A percentile compares a stretch with the other conserved stretches of the same genome.
Evolutionary conservation across 2,797 vertebrate species (phyloP).

Genomic region (Cryptoprocta ferox): DNA sequence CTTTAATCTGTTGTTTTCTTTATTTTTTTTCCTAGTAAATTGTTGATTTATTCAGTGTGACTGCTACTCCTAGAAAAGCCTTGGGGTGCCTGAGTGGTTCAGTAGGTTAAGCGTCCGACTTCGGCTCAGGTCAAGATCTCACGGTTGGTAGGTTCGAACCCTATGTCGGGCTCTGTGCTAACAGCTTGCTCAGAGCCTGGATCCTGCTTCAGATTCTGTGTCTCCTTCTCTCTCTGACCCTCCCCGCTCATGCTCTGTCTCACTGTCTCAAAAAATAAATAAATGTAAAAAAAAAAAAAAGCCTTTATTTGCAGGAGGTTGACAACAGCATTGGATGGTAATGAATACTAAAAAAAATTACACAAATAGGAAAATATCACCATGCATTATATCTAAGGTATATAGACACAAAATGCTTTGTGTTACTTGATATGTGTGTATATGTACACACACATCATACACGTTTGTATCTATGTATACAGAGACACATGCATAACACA

Average conservation of each 20-base stretch:
- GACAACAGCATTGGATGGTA: neutral
- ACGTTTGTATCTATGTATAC: neutral
- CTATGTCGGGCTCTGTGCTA: too few relatives aligned
- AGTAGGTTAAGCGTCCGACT: too few relatives aligned
- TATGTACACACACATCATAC: neutral
- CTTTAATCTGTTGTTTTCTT: neutral
- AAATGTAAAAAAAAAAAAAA: neutral
- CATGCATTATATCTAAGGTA: neutral
- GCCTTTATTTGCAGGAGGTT: neutral
- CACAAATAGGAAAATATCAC: constrained; percentile 51
- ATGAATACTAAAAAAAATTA: neutral
- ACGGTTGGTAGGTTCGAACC: too few relatives aligned
- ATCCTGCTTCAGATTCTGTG: too few relatives aligned
- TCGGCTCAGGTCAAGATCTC: too few relatives aligned
- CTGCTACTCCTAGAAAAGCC: neutral
- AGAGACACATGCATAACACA: neutral
- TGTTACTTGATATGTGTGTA: neutral
- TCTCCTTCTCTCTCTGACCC: too few relatives aligned
- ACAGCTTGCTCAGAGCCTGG: too few relatives aligned
- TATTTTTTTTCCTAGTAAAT: neutral
- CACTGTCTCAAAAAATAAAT: too few relatives aligned
- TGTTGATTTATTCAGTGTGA: neutral
- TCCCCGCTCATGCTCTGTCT: too few relatives aligned
- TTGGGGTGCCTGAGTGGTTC: neutral
- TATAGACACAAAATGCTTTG: neutral